A percentile compares a stretch with the other conserved stretches of the same genome.
phyloP scores from a whole-genome alignment of 2,797 vertebrate genomes.

The Cynopterus sphinx region DNA sequence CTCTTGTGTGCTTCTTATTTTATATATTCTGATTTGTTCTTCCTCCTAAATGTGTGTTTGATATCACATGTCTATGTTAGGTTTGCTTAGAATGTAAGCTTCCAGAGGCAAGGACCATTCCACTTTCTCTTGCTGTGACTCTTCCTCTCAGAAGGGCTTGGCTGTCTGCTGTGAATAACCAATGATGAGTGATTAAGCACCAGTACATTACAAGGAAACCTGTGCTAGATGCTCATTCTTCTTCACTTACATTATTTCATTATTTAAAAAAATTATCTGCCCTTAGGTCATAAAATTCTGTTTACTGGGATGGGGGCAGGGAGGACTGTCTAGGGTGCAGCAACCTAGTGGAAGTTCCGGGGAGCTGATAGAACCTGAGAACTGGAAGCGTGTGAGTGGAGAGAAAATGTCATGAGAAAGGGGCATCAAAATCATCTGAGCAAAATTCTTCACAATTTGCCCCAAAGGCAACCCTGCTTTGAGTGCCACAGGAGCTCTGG shows the following conservation, averaged over 20 bases:
- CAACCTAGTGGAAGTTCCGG: not conserved
- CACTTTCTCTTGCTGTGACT: not conserved
- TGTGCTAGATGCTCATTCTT: not conserved
- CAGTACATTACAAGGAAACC: not conserved
- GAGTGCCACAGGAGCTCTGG: not conserved
- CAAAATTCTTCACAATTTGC: not conserved
- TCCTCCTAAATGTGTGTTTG: not conserved
- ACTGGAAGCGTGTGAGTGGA: not conserved
- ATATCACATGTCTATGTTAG: not conserved
- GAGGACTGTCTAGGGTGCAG: not conserved
- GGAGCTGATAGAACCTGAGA: not conserved
- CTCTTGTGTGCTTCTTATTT: not conserved
- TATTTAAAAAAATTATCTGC: not conserved
- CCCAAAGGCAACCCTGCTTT: not conserved
- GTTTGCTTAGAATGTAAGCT: not conserved
- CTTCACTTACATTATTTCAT: not conserved
- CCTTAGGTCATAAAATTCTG: not conserved
- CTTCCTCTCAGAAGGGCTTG: not conserved
- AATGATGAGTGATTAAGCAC: not conserved
- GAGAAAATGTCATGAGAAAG: not conserved
- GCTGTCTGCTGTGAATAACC: not conserved
- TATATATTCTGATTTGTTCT: not conserved
- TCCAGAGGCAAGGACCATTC: not conserved
- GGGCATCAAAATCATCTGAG: not conserved
- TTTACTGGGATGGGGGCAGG: not conserved